Evolutionary conservation across 2,797 vertebrate genomes (phyloP).

Genomic region (Epinephelus malabaricus): DNA sequence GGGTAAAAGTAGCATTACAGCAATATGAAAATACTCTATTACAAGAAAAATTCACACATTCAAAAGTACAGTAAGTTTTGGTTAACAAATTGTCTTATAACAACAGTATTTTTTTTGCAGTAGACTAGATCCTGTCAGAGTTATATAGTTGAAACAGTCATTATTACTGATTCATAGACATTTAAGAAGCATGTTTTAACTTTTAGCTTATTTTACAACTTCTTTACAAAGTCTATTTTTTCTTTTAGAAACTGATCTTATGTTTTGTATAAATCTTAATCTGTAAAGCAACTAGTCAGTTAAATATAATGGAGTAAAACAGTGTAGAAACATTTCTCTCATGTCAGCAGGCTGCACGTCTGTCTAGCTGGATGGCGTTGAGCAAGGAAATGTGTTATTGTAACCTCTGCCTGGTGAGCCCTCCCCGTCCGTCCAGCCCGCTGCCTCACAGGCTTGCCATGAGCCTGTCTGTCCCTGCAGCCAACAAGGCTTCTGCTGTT

Average conservation of each 20-base stretch:
- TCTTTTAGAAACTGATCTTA: neutral
- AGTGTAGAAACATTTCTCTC: constrained; percentile 13
- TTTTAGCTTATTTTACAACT: neutral
- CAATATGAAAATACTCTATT: neutral
- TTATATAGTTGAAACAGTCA: neutral
- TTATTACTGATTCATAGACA: neutral
- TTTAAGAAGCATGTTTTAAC: neutral
- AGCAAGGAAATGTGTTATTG: constrained; percentile 76
- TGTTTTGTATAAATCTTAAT: constrained; percentile 6
- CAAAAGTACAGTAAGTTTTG: neutral
- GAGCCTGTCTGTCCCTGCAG: constrained; percentile 73
- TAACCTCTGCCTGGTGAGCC: constrained; percentile 78
- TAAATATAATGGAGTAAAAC: neutral
- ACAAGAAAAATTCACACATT: neutral
- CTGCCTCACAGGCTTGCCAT: constrained; percentile 82
- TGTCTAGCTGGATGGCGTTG: constrained; percentile 45
- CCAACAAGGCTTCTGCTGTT: constrained; percentile 87
- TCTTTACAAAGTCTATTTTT: neutral
- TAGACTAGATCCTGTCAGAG: neutral
- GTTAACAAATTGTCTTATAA: neutral
- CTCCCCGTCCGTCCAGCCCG: constrained; percentile 60
- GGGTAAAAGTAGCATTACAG: neutral
- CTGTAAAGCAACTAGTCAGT: neutral
- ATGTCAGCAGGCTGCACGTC: constrained; percentile 50
- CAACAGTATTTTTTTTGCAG: neutral